Evolutionary conservation across 2,888 invertebrate genomes (phyloP), one percentile per base, ranked within the genome.

Genomic region (Blera fallax): DNA sequence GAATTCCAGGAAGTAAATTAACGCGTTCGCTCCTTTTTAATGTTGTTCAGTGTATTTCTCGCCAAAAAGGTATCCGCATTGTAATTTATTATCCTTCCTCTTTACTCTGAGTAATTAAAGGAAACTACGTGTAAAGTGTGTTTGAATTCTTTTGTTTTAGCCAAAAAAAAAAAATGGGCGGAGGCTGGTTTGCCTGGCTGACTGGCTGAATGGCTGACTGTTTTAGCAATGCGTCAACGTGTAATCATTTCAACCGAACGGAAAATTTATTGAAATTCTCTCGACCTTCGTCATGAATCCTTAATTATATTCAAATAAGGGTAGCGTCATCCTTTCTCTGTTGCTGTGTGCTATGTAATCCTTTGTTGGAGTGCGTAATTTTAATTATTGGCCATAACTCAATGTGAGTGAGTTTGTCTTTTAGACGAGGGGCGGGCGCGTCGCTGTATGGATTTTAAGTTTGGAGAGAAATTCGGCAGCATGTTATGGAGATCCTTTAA

Each of bases 241-340:
- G 77, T 77, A 77, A 82, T 82, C 77, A 82, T 77, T 82, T 82
- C 58, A 82, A 60, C 50, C 77, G 72, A 77, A 82, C 45, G 52
- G 64, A 77, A 82, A 76, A 82, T 82, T 82, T 82, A 77, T 82
- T 82, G 77, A 77, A 82, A 77, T 82, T 77, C 72, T 72, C 77
- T 67, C 60, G 77, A 77, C 82, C 82, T 77, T 77, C 82, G 72
- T 82, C 82, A 77, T 77, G 77, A 82, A 82, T 82, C 65, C 77
- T 76, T 82, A 82, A 82, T 82, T 82, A 72, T 52, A 82, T 77
- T 82, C 58, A 82, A 77, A 82, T 82, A 82, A 77, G 82, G 77
- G 70, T 65, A 69, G 11, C 52, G n/a, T 40, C 16, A n/a, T 21
- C 11, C 32, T 14, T 43, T 3, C 32, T 24, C 67, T 29, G 24